Evolutionary conservation across 1,140 invertebrate genomes (phyloP).

Genomic region (Drosophila oshimai): DNA sequence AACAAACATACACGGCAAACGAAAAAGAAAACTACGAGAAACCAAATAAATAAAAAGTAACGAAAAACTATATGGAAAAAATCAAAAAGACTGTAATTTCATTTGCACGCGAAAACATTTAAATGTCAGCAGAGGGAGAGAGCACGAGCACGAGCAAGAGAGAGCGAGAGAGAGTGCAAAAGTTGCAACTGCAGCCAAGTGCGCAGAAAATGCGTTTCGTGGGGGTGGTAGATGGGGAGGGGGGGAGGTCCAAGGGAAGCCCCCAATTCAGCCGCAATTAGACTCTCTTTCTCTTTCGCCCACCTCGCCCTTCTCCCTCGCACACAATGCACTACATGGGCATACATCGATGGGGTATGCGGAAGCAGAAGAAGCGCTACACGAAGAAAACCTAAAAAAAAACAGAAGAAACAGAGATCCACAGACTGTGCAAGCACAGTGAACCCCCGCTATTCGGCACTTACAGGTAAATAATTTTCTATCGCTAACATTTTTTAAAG

Average conservation of each 20-base stretch:
- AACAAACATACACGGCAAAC: constrained; percentile 29
- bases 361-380: constrained; percentile 13
- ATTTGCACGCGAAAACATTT: constrained; percentile 27
- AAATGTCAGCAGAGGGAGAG: constrained; percentile 11
- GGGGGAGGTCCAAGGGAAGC: not conserved
- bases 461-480: not conserved
- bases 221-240: not conserved
- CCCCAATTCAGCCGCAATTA: constrained; percentile 19
- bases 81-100: constrained; percentile 16
- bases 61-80: constrained; percentile 11
- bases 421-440: not conserved
- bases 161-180: constrained; percentile 12
- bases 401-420: not conserved
- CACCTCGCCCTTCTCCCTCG: not conserved
- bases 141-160: not conserved
- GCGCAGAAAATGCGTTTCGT: constrained; percentile 68
- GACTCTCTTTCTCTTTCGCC: constrained; percentile 22
- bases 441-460: too few relatives aligned
- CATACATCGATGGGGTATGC: constrained; percentile 20
- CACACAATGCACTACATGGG: not conserved
- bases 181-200: constrained; percentile 59
- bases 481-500: too few relatives aligned
- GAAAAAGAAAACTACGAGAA: not conserved
- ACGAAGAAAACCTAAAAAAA: not conserved
- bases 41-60: constrained; percentile 16